phyloP scores from a whole-genome alignment of 2,888 invertebrate genomes.

The Dendrolimus houi region DNA sequence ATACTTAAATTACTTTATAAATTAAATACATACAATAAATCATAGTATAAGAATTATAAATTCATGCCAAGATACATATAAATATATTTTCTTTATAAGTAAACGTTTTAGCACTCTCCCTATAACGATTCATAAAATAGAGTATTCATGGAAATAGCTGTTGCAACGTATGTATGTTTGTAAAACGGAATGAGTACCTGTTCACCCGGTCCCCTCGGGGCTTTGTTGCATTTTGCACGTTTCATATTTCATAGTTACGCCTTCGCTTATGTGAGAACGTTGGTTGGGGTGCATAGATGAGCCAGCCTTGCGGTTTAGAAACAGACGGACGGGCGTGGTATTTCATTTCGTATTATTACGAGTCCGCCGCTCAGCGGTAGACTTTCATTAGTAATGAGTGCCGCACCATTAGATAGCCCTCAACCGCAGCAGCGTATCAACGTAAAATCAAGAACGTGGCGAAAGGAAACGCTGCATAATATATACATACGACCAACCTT shows the following conservation, averaged over 20 bases:
- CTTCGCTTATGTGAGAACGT: conserved; percentile 27
- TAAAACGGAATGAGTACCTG: background rate
- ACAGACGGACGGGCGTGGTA: conserved; percentile 45
- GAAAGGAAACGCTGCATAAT: conserved; percentile 16
- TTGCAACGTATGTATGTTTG: background rate
- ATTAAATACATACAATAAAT: too few relatives aligned
- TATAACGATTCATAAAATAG: too few relatives aligned
- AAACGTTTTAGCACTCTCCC: too few relatives aligned
- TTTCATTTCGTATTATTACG: conserved; percentile 61
- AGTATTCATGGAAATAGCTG: too few relatives aligned
- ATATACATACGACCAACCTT: too few relatives aligned
- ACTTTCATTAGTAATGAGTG: conserved; percentile 61
- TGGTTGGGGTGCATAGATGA: conserved; percentile 30
- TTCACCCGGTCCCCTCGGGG: conserved; percentile 13
- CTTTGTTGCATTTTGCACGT: conserved; percentile 19
- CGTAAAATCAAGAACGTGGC: conserved; percentile 29
- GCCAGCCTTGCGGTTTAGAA: conserved; percentile 43
- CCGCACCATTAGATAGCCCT: conserved; percentile 30
- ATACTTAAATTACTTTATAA: too few relatives aligned
- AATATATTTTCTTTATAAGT: too few relatives aligned
- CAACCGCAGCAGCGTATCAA: conserved; percentile 41
- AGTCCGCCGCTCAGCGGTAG: conserved; percentile 39
- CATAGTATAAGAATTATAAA: too few relatives aligned
- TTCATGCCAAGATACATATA: too few relatives aligned
- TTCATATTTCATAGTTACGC: conserved; percentile 55